Evolutionary conservation across 2,888 invertebrate genomes (phyloP).

Genomic region (Conus canariensis): DNA sequence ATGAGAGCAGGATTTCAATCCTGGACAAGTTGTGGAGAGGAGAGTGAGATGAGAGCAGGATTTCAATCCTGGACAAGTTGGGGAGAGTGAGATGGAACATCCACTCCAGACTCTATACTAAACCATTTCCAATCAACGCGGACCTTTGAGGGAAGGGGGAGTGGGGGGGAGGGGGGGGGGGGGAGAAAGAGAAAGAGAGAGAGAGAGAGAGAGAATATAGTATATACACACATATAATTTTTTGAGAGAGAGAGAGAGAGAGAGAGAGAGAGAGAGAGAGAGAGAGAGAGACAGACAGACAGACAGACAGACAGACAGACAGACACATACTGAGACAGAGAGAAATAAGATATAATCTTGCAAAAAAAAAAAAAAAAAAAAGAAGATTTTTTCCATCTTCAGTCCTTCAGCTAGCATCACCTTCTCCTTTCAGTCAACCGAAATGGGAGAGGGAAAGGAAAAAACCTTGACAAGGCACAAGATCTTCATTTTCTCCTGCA

Average conservation of each 20-base stretch:
- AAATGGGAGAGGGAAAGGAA: not conserved
- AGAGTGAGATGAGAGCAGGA: too few species aligned
- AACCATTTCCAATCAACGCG: not conserved
- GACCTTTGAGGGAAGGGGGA: not conserved
- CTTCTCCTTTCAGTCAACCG: not conserved
- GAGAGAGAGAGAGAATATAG: not conserved
- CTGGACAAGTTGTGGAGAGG: too few species aligned
- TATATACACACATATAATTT: too few species aligned
- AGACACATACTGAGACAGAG: too few species aligned
- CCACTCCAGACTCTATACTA: not conserved
- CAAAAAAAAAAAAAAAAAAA: not conserved
- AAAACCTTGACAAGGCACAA: conserved; percentile 17
- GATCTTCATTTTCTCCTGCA: not conserved
- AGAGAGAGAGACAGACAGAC: too few species aligned
- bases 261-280: too few species aligned
- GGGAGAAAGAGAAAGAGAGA: not conserved
- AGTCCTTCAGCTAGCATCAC: not conserved
- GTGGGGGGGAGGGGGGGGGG: not conserved
- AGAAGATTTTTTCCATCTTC: not conserved
- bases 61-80: too few species aligned
- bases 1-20: too few species aligned
- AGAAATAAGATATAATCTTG: too few species aligned
- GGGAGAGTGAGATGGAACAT: too few species aligned
- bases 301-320: too few species aligned
- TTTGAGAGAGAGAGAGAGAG: too few species aligned